Base-by-base conservation (phyloP, 2,888 invertebrate genomes). In the Athetis lepigone region DNA sequence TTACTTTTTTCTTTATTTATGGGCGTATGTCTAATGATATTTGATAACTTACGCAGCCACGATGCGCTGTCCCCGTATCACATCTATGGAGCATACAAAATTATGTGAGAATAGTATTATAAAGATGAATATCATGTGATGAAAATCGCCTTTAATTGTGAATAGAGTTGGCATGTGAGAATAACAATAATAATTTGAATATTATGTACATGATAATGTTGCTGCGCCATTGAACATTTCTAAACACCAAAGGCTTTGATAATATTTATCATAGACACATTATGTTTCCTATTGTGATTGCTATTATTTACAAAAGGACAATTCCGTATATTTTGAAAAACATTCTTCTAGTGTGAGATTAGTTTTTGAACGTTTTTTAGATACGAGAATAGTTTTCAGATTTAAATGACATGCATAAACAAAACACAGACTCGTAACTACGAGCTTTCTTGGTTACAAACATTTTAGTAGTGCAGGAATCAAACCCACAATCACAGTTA, bases 31-130 rank as follows among this genome's bases (percentile, higher is more conserved):
- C 73, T 73, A 76, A 65, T 73, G 60, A 76, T 76, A 76, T 73
- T 55, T 76, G 72, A 76, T 77, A 77, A 75, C 75, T 75, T 75
- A 75, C 75, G 75, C 75, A 73, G 75, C 60, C 64, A 57, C 75
- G 64, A 65, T 54, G 75, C 61, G 78, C 37, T 64, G 75, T 64
- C 64, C 59, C 49, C 75, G 74, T 76, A 71, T 55, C 75, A 64
- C 65, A 75, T 75, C 75, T 75, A 77, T 40, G 69, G 74, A 69
- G 59, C 40, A 75, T 77, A 74, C 50, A 77, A 74, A 60, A 29
- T 45, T 42, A 54, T 62, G 27, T 74, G 60, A 71, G 71, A 54
- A 74, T 51, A 25, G 40, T 54, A 43, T 43, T 33, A 25, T 55
- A 33, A 33, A 11, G 5, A 23, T 45, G 13, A 18, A 21, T 29